These are phyloP conservation scores for Sakesphorus luctuosus DNA, from an alignment of 2,113 vertebrate genomes.

Conservation along the genomic window DNA sequence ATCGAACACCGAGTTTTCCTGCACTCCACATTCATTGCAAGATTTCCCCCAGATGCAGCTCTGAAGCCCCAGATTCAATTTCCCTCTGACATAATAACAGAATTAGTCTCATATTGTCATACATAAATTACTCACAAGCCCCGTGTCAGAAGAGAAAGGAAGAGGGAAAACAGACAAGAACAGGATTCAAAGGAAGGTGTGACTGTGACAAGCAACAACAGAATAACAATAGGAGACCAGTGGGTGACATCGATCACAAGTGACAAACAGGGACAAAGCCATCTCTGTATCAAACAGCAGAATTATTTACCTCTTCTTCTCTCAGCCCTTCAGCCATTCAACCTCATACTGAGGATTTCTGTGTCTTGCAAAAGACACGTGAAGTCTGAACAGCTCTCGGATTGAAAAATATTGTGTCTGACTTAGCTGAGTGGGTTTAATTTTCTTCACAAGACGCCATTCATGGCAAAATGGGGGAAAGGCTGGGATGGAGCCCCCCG, in stretches of 20 bases:
- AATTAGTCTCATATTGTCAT: constrained; percentile 77
- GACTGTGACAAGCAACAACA: constrained; percentile 53
- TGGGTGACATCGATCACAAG: constrained; percentile 64
- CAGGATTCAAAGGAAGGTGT: constrained; percentile 44
- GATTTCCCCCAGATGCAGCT: constrained; percentile 73
- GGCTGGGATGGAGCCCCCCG: neutral
- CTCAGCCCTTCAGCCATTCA: constrained; percentile 44
- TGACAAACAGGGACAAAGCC: constrained; percentile 69
- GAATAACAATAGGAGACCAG: constrained; percentile 63
- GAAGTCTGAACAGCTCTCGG: constrained; percentile 57
- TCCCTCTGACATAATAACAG: constrained; percentile 78
- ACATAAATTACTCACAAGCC: constrained; percentile 76
- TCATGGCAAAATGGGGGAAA: neutral
- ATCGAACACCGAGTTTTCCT: constrained; percentile 49
- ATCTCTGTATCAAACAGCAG: constrained; percentile 16
- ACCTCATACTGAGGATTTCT: neutral
- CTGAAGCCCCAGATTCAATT: constrained; percentile 77
- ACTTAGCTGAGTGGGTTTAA: neutral
- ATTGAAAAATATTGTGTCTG: constrained; percentile 21
- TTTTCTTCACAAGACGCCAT: neutral
- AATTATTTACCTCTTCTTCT: constrained; percentile 56
- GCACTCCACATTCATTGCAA: constrained; percentile 70
- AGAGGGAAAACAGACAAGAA: neutral
- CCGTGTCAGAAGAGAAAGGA: constrained; percentile 50
- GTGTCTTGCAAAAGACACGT: constrained; percentile 26